Conservation (phyloP, 2,797 vertebrate genomes). For the Argya squamiceps region DNA sequence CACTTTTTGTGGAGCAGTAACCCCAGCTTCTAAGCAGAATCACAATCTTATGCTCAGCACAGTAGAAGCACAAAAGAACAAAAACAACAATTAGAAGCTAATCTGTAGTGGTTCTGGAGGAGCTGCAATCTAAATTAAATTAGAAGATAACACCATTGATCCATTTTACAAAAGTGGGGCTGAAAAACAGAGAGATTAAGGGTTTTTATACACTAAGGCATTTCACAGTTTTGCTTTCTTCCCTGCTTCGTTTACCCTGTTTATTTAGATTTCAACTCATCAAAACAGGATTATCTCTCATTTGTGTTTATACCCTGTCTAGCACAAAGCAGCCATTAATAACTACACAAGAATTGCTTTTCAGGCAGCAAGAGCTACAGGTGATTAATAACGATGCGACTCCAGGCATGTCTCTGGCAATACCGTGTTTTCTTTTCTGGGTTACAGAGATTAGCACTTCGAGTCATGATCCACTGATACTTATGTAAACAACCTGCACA, state of each 20-base stretch:
- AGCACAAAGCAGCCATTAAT: constrained; percentile 24
- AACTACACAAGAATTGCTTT: constrained; percentile 5
- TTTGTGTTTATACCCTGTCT: not conserved
- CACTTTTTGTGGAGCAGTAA: not conserved
- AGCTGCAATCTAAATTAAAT: not conserved
- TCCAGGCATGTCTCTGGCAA: constrained; percentile 11
- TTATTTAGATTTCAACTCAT: constrained; percentile 42
- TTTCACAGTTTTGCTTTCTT: constrained; percentile 33
- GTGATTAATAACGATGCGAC: constrained; percentile 34
- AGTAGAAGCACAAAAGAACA: not conserved
- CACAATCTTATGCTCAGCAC: not conserved
- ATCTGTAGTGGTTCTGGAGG: not conserved
- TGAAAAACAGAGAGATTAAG: not conserved
- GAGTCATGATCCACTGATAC: not conserved
- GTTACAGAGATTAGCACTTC: constrained; percentile 17
- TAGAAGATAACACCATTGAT: not conserved
- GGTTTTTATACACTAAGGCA: not conserved
- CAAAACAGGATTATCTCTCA: constrained; percentile 29
- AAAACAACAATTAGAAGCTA: not conserved
- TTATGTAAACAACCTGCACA: not conserved
- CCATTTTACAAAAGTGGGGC: not conserved
- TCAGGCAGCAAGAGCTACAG: constrained; percentile 8
- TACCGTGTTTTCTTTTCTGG: constrained; percentile 14
- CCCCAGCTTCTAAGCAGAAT: not conserved
- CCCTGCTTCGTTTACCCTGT: not conserved